Conservation (phyloP, 1,140 invertebrate species). For the Drosophila paulistorum region DNA sequence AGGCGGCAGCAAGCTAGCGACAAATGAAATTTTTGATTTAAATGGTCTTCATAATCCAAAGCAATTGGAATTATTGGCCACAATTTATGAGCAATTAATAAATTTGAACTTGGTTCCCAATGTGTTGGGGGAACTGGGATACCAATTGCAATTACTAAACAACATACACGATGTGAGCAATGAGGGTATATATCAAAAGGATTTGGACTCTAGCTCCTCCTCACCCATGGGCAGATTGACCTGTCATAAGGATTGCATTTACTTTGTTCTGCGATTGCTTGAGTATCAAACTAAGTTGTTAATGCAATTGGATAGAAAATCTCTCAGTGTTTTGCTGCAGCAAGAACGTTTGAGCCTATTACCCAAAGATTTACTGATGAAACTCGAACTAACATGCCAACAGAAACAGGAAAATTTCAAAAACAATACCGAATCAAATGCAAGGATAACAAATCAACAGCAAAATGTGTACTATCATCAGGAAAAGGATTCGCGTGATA, state of each 20-base stretch:
- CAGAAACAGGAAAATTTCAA: conserved; percentile 51
- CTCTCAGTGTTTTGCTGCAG: conserved; percentile 67
- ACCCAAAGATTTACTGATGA: conserved; percentile 33
- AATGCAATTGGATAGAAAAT: conserved; percentile 67
- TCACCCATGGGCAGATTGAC: conserved; percentile 15
- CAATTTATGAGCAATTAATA: conserved; percentile 67
- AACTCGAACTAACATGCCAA: conserved; percentile 51
- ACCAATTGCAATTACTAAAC: conserved; percentile 60
- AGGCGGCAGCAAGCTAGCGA: background rate
- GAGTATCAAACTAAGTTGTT: conserved; percentile 59
- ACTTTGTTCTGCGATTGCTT: conserved; percentile 63
- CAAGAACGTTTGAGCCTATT: conserved; percentile 62
- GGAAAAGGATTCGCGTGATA: conserved; percentile 92
- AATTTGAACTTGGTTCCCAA: conserved; percentile 74
- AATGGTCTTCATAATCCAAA: conserved; percentile 35
- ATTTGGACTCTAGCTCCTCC: background rate
- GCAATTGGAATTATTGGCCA: conserved; percentile 48
- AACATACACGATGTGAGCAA: conserved; percentile 42
- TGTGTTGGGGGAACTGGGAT: conserved; percentile 73
- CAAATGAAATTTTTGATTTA: conserved; percentile 22
- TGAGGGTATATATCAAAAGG: background rate
- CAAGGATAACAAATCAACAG: conserved; percentile 20
- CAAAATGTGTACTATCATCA: conserved; percentile 83
- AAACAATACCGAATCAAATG: background rate
- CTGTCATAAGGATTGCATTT: conserved; percentile 65